phyloP scores from a whole-genome alignment of 2,113 vertebrate genomes.

The Tragelaphus imberbis region DNA sequence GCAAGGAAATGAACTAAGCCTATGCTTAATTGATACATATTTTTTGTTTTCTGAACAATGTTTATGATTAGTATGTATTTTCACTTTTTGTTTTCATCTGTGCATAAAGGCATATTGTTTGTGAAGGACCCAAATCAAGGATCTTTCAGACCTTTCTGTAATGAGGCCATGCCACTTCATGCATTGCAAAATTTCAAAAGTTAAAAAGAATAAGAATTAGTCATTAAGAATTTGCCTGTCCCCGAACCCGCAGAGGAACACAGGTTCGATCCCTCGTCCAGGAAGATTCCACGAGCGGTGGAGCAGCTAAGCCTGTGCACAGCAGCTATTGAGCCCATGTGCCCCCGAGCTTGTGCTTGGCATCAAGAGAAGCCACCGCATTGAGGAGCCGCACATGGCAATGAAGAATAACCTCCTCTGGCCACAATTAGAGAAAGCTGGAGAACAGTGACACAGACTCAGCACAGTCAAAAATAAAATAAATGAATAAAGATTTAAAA shows the following conservation, averaged over 20 bases:
- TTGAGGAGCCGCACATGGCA: background rate
- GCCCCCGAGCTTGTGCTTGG: background rate
- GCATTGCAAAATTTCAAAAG: background rate
- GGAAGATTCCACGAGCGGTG: background rate
- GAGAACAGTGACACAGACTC: background rate
- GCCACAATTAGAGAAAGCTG: background rate
- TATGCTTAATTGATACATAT: background rate
- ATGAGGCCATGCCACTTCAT: background rate
- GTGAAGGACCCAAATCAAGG: background rate
- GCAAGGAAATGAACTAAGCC: background rate
- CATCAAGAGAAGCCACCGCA: background rate
- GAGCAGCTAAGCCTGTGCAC: background rate
- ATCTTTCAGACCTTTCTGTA: background rate
- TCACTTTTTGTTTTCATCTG: background rate
- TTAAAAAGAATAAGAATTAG: background rate
- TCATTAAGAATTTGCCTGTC: background rate
- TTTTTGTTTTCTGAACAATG: background rate
- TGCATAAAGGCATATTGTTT: background rate
- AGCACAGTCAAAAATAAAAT: background rate
- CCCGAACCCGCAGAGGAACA: fast-evolving
- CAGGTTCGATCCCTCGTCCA: fast-evolving
- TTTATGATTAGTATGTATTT: background rate
- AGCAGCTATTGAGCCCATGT: background rate
- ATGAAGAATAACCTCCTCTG: background rate
- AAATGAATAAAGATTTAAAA: background rate